Base-by-base conservation (phyloP, 1,140 invertebrate species). In the Mycetomoellerius zeteki region DNA sequence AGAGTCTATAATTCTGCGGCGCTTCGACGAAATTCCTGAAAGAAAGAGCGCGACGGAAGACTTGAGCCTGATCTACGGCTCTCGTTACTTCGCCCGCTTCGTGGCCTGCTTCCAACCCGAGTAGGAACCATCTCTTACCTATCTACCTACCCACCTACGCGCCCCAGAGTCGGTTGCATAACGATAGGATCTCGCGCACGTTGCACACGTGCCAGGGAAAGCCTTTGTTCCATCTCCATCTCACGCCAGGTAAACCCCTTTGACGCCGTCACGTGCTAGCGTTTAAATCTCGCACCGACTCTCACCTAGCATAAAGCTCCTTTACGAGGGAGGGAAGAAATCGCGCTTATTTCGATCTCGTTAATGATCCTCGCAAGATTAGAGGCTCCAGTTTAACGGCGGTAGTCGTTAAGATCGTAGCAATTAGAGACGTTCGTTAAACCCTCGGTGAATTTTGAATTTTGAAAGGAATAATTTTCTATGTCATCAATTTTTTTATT, bases 41-140 rank as follows among this genome's bases (percentile, higher is more conserved):
- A 84, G 80, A 75, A 75, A 84, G 80, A 82, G 69, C 69, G 80
- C 54, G 80, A 37, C 43, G 80, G 54, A 71, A 8, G n/a, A 84
- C 69, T 84, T 84, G 69, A 84, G 80, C 80, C 80, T 84, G 80
- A 84, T 84, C 69, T 84, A 84, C 71, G 69, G 54, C 37, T 84
- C 80, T 84, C 80, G 80, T 84, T 84, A 84, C 80, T 7, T 69
- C 27, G 54, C 37, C 37, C 69, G 80, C 56, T 75, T 75, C 80
- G 69, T 60, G 69, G 80, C n/a, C 54, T 60, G 80, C 54, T 54
- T 82, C 37, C 80, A 73, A 73, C 54, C 14, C 52, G 65, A 27
- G 78, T n/a, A 16, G 52, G 43, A 71, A 81, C 65, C 54, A 33
- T 69, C 62, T 65, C 21, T 72, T 73, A 30, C 67, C 37, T 47